Percentiles rank a stretch among this genome's conserved stretches.
phyloP scores from a whole-genome alignment of 2,113 vertebrate species.

The Cephalophus harveyi region DNA sequence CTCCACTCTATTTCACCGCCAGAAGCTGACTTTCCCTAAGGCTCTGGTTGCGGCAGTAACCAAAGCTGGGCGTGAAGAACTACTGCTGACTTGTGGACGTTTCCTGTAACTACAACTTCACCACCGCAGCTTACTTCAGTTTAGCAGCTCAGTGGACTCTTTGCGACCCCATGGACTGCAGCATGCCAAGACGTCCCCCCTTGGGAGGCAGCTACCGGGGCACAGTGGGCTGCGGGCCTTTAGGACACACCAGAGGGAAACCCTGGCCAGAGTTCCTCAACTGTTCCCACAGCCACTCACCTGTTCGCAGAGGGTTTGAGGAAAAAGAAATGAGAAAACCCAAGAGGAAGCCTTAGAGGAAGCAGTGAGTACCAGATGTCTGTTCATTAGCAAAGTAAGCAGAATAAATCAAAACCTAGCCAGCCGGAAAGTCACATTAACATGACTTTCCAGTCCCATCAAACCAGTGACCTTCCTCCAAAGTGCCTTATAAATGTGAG shows the following conservation, averaged over 20 bases:
- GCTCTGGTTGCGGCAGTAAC: background rate
- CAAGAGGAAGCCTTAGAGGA: background rate
- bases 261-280: background rate
- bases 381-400: background rate
- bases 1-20: too few species aligned
- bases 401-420: background rate
- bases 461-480: background rate
- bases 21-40: background rate
- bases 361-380: background rate
- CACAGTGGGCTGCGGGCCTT: too few species aligned
- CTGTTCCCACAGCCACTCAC: background rate
- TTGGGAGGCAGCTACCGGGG: background rate
- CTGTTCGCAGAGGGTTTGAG: background rate
- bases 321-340: background rate
- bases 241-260: background rate
- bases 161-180: background rate
- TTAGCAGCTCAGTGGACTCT: background rate
- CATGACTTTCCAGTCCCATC: background rate
- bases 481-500: background rate
- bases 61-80: background rate
- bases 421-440: background rate
- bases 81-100: background rate
- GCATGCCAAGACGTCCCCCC: background rate
- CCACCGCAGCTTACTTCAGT: background rate
- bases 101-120: background rate